Evolutionary conservation across 2,888 invertebrate species (phyloP).

Genomic region (Lasius fuliginosus): DNA sequence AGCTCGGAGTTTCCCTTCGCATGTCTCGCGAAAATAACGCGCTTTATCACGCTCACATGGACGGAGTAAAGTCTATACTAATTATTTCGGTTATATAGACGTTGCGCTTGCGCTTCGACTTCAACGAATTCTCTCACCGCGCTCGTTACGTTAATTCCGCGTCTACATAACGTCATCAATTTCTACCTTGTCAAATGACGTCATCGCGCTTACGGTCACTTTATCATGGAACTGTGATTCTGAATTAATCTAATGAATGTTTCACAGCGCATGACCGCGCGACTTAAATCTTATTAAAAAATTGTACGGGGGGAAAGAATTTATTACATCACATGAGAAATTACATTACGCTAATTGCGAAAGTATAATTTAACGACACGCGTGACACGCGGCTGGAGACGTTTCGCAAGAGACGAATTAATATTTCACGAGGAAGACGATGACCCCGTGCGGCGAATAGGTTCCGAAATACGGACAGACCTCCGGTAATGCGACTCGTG

Average conservation of each 20-base stretch:
- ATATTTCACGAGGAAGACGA: slow-evolving; percentile 23
- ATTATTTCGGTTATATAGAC: slow-evolving; percentile 41
- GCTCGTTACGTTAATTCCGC: not conserved
- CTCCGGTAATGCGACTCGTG: not conserved
- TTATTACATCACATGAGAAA: not conserved
- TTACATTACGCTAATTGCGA: not conserved
- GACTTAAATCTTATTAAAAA: not conserved
- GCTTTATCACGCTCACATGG: slow-evolving; percentile 9
- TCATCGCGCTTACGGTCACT: not conserved
- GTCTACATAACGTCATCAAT: slow-evolving; percentile 1
- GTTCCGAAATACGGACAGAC: not conserved
- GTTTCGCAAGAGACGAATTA: not conserved
- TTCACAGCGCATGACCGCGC: not conserved
- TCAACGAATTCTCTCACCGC: not conserved
- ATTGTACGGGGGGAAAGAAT: not conserved
- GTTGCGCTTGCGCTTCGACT: not conserved
- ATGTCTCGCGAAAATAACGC: slow-evolving; percentile 16
- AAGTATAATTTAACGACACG: not conserved
- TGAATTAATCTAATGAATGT: not conserved
- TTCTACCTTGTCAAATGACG: not conserved
- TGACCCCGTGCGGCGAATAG: not conserved
- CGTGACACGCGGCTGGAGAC: not conserved
- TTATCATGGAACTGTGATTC: not conserved
- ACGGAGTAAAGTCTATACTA: not conserved
- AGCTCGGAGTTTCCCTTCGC: slow-evolving; percentile 27